Conservation (phyloP, 2,888 invertebrate species). For the Nudaria mundana region DNA sequence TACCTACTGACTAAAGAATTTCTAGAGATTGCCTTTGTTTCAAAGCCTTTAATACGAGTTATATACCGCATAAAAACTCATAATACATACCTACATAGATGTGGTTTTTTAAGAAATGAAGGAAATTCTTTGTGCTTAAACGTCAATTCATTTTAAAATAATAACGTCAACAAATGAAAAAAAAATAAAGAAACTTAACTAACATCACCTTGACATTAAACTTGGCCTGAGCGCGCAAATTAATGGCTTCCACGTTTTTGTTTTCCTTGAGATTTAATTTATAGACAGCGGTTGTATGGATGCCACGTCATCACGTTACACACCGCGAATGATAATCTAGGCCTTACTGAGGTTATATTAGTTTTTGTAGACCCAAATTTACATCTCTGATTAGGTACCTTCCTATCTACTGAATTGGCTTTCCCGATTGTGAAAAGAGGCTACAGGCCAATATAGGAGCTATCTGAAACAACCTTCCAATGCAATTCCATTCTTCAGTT, state of each 20-base stretch:
- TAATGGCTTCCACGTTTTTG: constrained; percentile 81
- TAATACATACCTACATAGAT: constrained; percentile 16
- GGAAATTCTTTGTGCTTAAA: constrained; percentile 49
- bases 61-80: too few relatives aligned
- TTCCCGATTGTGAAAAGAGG: too few relatives aligned
- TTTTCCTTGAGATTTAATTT: constrained; percentile 81
- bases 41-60: too few relatives aligned
- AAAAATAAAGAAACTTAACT: constrained; percentile 73
- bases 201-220: constrained; percentile 81
- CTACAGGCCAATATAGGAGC: too few relatives aligned
- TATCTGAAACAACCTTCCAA: too few relatives aligned
- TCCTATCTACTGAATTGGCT: too few relatives aligned
- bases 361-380: constrained; percentile 71
- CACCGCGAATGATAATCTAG: constrained; percentile 68
- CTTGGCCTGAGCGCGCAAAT: constrained; percentile 79
- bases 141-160: constrained; percentile 61
- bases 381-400: too few relatives aligned
- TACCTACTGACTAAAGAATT: too few relatives aligned
- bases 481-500: too few relatives aligned
- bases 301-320: constrained; percentile 74
- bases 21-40: too few relatives aligned
- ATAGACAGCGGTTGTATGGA: constrained; percentile 69
- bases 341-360: constrained; percentile 67
- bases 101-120: constrained; percentile 23
- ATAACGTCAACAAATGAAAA: constrained; percentile 66